Percentiles rank a stretch among this genome's conserved stretches.
phyloP scores from a whole-genome alignment of 2,113 vertebrate species.

The Erythrolamprus reginae region DNA sequence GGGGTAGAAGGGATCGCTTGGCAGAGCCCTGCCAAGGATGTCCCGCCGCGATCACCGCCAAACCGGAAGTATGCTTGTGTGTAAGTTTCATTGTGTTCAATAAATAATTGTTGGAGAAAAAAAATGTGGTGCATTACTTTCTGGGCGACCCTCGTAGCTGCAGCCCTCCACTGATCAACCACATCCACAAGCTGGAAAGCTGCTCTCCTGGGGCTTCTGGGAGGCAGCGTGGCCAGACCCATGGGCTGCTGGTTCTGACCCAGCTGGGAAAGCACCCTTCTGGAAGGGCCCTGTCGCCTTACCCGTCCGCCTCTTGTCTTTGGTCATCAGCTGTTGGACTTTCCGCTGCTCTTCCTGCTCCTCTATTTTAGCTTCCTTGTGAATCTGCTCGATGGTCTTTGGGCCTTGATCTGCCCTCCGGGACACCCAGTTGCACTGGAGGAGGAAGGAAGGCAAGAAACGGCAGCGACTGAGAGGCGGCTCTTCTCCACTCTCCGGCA shows the following conservation, averaged over 20 bases:
- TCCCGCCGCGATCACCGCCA: too few relatives aligned
- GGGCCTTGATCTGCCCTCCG: slow-evolving; percentile 93
- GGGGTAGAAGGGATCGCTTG: too few relatives aligned
- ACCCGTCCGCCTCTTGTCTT: slow-evolving; percentile 93
- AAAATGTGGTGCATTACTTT: too few relatives aligned
- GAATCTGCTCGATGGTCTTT: slow-evolving; percentile 97
- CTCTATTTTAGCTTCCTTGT: slow-evolving; percentile 96
- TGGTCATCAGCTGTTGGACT: slow-evolving; percentile 94
- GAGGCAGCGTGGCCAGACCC: not conserved
- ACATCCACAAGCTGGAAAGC: too few relatives aligned
- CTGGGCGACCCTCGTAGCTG: too few relatives aligned
- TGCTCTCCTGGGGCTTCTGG: not conserved
- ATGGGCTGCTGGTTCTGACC: fast-evolving
- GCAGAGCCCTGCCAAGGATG: too few relatives aligned
- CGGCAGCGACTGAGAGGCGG: fast-evolving
- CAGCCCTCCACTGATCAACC: not conserved
- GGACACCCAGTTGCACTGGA: slow-evolving; percentile 93
- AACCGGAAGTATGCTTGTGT: too few relatives aligned
- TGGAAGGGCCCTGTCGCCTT: slow-evolving; percentile 5
- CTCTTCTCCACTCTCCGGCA: not conserved
- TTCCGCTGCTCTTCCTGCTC: slow-evolving; percentile 97
- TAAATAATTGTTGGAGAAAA: too few relatives aligned
- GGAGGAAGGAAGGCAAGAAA: not conserved
- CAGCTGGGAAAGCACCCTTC: not conserved
- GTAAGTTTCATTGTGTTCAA: too few relatives aligned